Evolutionary conservation across 2,888 invertebrate species (phyloP).

Genomic region (Drepana falcataria): DNA sequence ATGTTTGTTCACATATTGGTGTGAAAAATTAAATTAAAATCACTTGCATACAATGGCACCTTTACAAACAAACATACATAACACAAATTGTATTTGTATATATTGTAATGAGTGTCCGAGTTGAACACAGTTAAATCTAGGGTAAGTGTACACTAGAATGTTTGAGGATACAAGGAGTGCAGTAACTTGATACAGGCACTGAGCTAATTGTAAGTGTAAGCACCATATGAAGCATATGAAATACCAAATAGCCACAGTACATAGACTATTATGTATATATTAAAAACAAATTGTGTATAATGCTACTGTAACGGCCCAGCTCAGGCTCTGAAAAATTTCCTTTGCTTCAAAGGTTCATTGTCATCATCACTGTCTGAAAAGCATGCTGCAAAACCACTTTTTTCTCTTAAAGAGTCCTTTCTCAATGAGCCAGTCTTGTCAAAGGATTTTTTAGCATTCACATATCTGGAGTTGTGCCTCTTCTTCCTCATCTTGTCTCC

Average conservation of each 20-base stretch:
- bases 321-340: conserved; percentile 55
- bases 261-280: background rate
- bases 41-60: conserved; percentile 20
- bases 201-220: conserved; percentile 21
- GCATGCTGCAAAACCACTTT: conserved; percentile 63
- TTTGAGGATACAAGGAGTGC: conserved; percentile 19
- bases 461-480: conserved; percentile 27
- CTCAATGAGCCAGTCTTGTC: conserved; percentile 34
- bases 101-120: conserved; percentile 11
- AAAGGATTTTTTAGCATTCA: conserved; percentile 29
- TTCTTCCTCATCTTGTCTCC: conserved; percentile 19
- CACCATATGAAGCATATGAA: background rate
- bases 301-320: background rate
- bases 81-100: conserved; percentile 17
- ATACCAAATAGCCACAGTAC: background rate
- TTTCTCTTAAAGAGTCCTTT: conserved; percentile 50
- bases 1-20: conserved; percentile 7
- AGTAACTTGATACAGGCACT: conserved; percentile 30
- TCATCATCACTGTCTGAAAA: conserved; percentile 71
- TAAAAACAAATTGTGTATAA: background rate
- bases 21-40: background rate
- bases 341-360: conserved; percentile 49
- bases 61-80: conserved; percentile 11
- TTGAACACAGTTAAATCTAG: conserved; percentile 17
- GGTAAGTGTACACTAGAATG: conserved; percentile 10